phyloP scores from a whole-genome alignment of 1,140 invertebrate genomes.

The Papilio helenus region DNA sequence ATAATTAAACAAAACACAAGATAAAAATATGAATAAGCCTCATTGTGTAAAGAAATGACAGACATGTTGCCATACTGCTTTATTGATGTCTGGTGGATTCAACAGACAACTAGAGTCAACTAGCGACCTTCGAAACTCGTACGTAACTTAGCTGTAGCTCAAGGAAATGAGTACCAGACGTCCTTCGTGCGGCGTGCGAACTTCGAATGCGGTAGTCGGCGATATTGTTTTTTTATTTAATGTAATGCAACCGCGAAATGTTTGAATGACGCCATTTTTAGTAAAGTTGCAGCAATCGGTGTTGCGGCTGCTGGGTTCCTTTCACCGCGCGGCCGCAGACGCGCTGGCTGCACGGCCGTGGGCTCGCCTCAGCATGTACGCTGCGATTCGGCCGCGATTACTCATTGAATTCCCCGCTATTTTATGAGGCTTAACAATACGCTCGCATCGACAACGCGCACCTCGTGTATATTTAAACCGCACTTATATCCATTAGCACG shows the following conservation, averaged over 20 bases:
- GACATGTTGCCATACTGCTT: not conserved
- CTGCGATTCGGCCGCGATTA: slow-evolving; percentile 47
- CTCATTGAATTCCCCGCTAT: slow-evolving; percentile 49
- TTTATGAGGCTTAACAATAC: slow-evolving; percentile 40
- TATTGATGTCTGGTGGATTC: not conserved
- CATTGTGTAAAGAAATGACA: not conserved
- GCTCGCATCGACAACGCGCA: slow-evolving; percentile 37
- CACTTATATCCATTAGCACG: slow-evolving; percentile 39
- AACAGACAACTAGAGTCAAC: not conserved
- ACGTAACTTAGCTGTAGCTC: not conserved
- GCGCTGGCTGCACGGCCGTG: slow-evolving; percentile 65
- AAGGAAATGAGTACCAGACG: slow-evolving; percentile 14
- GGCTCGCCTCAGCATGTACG: slow-evolving; percentile 53
- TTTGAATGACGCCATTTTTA: slow-evolving; percentile 80
- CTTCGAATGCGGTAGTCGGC: slow-evolving; percentile 44
- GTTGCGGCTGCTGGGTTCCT: slow-evolving; percentile 76
- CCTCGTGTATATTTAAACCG: slow-evolving; percentile 39
- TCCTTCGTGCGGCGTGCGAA: slow-evolving; percentile 36
- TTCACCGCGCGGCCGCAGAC: slow-evolving; percentile 64
- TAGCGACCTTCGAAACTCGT: not conserved
- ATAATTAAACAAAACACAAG: slow-evolving; percentile 14
- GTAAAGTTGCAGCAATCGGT: slow-evolving; percentile 76
- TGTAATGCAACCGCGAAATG: slow-evolving; percentile 71
- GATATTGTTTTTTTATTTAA: slow-evolving; percentile 56
- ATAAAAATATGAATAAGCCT: not conserved